phyloP scores from a whole-genome alignment of 2,888 invertebrate species.

The Phengaris arion region DNA sequence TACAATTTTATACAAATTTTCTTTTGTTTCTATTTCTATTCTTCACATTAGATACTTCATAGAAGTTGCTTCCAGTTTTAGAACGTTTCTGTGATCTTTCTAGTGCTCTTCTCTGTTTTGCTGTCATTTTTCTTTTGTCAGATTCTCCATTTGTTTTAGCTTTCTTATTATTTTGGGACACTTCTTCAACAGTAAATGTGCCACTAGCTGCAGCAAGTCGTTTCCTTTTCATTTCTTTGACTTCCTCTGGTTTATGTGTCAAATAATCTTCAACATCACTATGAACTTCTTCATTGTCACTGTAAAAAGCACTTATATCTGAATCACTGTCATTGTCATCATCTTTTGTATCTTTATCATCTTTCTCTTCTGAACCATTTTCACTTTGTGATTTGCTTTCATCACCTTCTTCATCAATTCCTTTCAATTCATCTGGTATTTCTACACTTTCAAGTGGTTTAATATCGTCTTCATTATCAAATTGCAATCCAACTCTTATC shows the following conservation, averaged over 20 bases:
- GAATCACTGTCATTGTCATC: conserved; percentile 76
- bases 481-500: conserved; percentile 86
- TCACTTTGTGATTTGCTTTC: conserved; percentile 50
- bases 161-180: conserved; percentile 63
- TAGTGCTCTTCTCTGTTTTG: conserved; percentile 86
- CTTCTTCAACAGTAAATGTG: conserved; percentile 75
- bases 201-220: conserved; percentile 77
- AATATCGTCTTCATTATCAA: conserved; percentile 82
- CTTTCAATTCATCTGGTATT: conserved; percentile 63
- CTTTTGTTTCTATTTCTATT: conserved; percentile 89
- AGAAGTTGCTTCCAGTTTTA: conserved; percentile 93
- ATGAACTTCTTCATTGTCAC: conserved; percentile 81
- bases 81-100: conserved; percentile 87
- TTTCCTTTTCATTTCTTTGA: conserved; percentile 68
- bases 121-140: conserved; percentile 80
- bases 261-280: conserved; percentile 75
- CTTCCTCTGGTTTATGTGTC: conserved; percentile 67
- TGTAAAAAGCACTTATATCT: conserved; percentile 84
- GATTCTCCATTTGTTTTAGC: conserved; percentile 47
- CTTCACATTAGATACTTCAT: conserved; percentile 93
- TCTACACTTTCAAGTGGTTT: conserved; percentile 78
- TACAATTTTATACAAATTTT: conserved; percentile 47
- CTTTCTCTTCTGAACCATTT: conserved; percentile 47
- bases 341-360: conserved; percentile 33
- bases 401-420: conserved; percentile 66